phyloP scores from a whole-genome alignment of 2,888 invertebrate species.

The Lochmaea capreae region DNA sequence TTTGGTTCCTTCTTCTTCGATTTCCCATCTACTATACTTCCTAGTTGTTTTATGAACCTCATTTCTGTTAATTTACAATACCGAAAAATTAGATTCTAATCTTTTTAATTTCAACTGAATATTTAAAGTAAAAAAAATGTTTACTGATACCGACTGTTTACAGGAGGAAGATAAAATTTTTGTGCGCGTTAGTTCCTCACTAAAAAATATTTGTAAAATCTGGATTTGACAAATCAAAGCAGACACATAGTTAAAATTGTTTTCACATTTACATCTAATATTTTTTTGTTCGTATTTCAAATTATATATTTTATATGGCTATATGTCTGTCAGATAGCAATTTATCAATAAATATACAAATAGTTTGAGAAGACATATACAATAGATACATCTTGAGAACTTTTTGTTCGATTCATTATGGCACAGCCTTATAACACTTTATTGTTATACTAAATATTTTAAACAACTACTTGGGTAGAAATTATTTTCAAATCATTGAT shows the following conservation, averaged over 20 bases:
- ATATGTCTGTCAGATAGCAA: constrained; percentile 12
- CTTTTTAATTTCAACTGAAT: too few relatives aligned
- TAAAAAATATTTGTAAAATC: constrained; percentile 16
- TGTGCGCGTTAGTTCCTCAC: constrained; percentile 33
- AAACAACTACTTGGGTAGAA: not conserved
- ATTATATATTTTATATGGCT: constrained; percentile 6
- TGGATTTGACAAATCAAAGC: constrained; percentile 16
- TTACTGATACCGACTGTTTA: constrained; percentile 16
- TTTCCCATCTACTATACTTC: too few relatives aligned
- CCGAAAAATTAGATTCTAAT: not conserved
- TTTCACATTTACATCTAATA: not conserved
- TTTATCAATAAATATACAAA: constrained; percentile 16
- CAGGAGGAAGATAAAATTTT: constrained; percentile 27
- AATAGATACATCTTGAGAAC: constrained; percentile 11
- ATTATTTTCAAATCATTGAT: too few relatives aligned
- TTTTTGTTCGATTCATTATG: constrained; percentile 17
- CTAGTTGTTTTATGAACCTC: too few relatives aligned
- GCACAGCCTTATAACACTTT: not conserved
- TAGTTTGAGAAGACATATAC: constrained; percentile 14
- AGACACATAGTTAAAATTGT: constrained; percentile 20
- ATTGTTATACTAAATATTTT: not conserved
- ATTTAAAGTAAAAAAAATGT: not conserved
- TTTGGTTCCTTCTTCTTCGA: too few relatives aligned
- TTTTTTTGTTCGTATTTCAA: constrained; percentile 9
- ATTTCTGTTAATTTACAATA: too few relatives aligned